A percentile compares a stretch with the other conserved stretches of the same genome.
phyloP scores from a whole-genome alignment of 2,797 vertebrate genomes.

The Cygnus olor region DNA sequence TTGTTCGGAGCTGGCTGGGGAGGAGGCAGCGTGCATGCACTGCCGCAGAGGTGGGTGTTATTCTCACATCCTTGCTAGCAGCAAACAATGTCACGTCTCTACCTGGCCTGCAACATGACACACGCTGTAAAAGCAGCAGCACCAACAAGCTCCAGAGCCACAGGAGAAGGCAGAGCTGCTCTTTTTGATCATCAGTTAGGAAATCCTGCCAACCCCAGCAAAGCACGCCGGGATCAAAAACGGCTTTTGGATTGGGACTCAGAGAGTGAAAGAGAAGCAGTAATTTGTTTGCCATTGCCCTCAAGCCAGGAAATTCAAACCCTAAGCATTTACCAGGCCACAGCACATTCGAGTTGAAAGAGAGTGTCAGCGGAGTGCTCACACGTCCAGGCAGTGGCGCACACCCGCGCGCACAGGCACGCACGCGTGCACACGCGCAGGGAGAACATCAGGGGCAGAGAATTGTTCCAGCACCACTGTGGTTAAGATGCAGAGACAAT shows the following conservation, averaged over 20 bases:
- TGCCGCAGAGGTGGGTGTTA: background rate
- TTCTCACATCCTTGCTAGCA: slow-evolving; percentile 44
- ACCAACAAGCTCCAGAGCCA: background rate
- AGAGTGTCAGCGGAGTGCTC: slow-evolving; percentile 33
- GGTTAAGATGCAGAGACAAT: slow-evolving; percentile 57
- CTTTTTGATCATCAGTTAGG: background rate
- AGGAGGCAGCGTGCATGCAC: background rate
- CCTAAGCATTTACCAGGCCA: slow-evolving; percentile 52
- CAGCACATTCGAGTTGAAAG: background rate
- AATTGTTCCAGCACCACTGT: slow-evolving; percentile 41
- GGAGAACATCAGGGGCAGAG: background rate
- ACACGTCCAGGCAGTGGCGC: background rate
- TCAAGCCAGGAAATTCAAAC: slow-evolving; percentile 50
- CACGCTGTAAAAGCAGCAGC: background rate
- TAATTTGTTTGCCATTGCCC: slow-evolving; percentile 28
- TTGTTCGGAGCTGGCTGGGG: background rate
- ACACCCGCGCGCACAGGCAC: background rate
- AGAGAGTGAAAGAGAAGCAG: background rate
- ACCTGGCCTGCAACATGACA: background rate
- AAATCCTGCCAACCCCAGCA: background rate
- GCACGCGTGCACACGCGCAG: background rate
- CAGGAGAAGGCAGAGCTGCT: background rate
- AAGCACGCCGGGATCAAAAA: background rate
- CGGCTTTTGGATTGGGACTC: background rate
- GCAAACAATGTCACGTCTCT: slow-evolving; percentile 32